Evolutionary conservation across 2,888 invertebrate genomes (phyloP).

Genomic region (Leptinotarsa peninsularis): DNA sequence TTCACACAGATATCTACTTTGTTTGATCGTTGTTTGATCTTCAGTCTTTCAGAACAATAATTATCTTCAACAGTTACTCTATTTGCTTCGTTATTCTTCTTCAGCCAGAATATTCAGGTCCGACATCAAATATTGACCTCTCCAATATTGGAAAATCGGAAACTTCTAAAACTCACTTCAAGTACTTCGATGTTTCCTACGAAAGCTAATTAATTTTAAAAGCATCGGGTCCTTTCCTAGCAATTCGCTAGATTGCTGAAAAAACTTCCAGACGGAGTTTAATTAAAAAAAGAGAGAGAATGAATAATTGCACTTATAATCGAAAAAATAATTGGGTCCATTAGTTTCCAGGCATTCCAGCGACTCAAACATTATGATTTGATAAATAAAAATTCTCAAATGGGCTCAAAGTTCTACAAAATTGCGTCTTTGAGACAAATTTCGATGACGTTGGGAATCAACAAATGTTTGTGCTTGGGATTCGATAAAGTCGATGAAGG

Average conservation of each 20-base stretch:
- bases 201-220: slow-evolving; percentile 1
- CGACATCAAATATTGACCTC: background rate
- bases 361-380: background rate
- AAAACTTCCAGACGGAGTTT: background rate
- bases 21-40: no score
- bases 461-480: no score
- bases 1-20: no score
- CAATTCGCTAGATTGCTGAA: background rate
- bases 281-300: background rate
- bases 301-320: slow-evolving; percentile 2
- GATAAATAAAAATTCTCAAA: background rate
- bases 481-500: no score
- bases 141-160: background rate
- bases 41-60: no score
- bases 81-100: no score
- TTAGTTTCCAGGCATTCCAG: background rate
- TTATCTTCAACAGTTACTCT: no score
- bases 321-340: background rate
- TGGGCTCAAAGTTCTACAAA: background rate
- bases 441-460: no score
- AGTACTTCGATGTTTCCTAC: background rate
- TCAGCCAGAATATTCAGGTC: background rate
- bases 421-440: background rate
- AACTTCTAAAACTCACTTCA: background rate
- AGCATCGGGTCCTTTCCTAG: background rate